Evolutionary conservation across 1,140 invertebrate genomes (phyloP).

Genomic region (Drosophila yakuba): DNA sequence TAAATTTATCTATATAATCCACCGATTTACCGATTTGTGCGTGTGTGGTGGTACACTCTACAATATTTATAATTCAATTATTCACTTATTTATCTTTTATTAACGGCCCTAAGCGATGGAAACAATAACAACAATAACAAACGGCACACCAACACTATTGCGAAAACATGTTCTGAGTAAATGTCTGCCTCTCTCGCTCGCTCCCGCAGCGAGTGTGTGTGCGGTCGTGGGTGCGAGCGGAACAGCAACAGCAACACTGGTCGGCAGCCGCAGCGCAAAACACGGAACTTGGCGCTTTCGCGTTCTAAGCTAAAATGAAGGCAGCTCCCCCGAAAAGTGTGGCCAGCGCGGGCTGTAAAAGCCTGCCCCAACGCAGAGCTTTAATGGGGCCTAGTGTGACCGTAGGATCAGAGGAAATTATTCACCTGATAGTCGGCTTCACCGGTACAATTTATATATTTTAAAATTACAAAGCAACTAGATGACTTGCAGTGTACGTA

Average conservation of each 20-base stretch:
- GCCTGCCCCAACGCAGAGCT: background rate
- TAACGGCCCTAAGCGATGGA: conserved; percentile 61
- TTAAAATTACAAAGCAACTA: no score
- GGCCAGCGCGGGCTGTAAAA: conserved; percentile 36
- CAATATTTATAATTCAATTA: conserved; percentile 75
- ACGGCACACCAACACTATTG: conserved; percentile 69
- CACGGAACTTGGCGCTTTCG: conserved; percentile 61
- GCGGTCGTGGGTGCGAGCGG: conserved; percentile 50
- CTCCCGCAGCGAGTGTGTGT: conserved; percentile 45
- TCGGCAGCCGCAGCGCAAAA: conserved; percentile 57
- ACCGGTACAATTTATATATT: background rate
- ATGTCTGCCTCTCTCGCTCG: conserved; percentile 58
- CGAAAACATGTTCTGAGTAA: conserved; percentile 76
- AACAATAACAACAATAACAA: conserved; percentile 67
- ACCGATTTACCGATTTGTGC: conserved; percentile 19
- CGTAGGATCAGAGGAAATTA: background rate
- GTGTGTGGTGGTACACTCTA: conserved; percentile 20
- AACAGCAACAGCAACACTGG: conserved; percentile 70
- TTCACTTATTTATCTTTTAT: conserved; percentile 82
- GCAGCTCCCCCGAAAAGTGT: conserved; percentile 49
- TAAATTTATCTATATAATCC: conserved; percentile 47
- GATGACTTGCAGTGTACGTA: no score
- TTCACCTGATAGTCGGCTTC: background rate
- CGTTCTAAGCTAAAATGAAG: conserved; percentile 79
- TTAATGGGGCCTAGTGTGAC: background rate